Percentiles rank a stretch among this genome's conserved stretches.
These are phyloP conservation scores for Petrosia ficiformis DNA, from an alignment of 37 sponge, comb jelly and placozoan species.

Conservation along the genomic window DNA sequence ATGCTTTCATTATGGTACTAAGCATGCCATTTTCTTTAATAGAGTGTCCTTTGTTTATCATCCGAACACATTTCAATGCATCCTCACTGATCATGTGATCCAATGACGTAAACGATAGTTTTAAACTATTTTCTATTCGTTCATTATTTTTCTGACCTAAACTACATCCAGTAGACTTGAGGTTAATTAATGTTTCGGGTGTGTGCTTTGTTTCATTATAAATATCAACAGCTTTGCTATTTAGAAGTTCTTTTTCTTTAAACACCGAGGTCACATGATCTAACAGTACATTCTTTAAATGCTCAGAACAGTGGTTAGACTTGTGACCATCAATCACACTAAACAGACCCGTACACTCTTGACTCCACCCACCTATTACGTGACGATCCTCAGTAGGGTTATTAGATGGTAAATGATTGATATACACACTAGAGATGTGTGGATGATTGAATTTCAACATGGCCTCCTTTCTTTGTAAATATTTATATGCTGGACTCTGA, in stretches of 20 bases:
- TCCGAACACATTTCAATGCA: slow-evolving; percentile 40
- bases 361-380: slow-evolving; percentile 25
- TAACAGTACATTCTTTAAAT: slow-evolving; percentile 55
- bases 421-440: slow-evolving; percentile 36
- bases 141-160: not conserved
- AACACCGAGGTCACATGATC: slow-evolving; percentile 18
- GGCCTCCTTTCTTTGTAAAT: slow-evolving; percentile 43
- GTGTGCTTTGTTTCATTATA: not conserved
- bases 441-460: slow-evolving; percentile 24
- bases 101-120: slow-evolving; percentile 23
- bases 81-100: slow-evolving; percentile 46
- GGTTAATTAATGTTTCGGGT: not conserved
- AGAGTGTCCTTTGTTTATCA: slow-evolving; percentile 31
- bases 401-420: slow-evolving; percentile 72
- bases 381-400: slow-evolving; percentile 81
- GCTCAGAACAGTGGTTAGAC: slow-evolving; percentile 58
- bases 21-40: slow-evolving; percentile 29
- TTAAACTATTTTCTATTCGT: not conserved
- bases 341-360: slow-evolving; percentile 42
- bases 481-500: slow-evolving; percentile 14
- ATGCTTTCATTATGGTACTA: slow-evolving; percentile 33
- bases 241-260: not conserved
- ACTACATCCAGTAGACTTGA: not conserved
- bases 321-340: slow-evolving; percentile 84
- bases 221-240: not conserved